A percentile compares a stretch with the other conserved stretches of the same genome.
phyloP scores from a whole-genome alignment of 2,113 vertebrate genomes.

The Strix aluco region DNA sequence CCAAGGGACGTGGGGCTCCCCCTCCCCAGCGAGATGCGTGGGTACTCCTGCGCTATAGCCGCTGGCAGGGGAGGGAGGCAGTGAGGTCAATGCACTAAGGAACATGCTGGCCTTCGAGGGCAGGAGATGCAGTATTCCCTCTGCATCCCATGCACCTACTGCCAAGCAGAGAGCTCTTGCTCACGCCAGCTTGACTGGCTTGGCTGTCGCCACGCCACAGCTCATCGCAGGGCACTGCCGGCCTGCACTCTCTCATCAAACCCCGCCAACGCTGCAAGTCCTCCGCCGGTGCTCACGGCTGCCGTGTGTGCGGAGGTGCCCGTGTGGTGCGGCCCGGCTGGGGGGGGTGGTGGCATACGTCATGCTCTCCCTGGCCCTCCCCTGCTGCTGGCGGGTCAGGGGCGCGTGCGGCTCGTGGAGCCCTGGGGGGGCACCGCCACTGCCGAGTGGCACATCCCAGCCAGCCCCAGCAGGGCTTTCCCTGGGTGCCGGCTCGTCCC shows the following conservation, averaged over 20 bases:
- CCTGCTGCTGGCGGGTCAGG: rapidly evolving
- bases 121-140: neutral
- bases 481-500: neutral
- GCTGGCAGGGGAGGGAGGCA: neutral
- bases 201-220: rapidly evolving
- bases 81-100: neutral
- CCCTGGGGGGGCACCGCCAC: rapidly evolving
- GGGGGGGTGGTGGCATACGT: rapidly evolving
- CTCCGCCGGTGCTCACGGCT: neutral
- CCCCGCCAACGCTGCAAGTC: rapidly evolving
- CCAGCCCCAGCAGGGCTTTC: neutral
- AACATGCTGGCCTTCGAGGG: neutral
- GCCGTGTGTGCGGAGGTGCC: neutral
- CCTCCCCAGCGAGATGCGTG: rapidly evolving
- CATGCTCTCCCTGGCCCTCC: neutral
- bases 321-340: rapidly evolving
- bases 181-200: neutral
- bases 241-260: rapidly evolving
- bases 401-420: neutral
- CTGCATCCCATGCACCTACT: neutral
- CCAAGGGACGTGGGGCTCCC: rapidly evolving
- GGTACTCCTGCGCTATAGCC: rapidly evolving
- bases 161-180: neutral
- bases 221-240: neutral
- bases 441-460: neutral